Evolutionary conservation across 2,888 invertebrate species (phyloP).

Genomic region (Agonopterix subpropinquella): DNA sequence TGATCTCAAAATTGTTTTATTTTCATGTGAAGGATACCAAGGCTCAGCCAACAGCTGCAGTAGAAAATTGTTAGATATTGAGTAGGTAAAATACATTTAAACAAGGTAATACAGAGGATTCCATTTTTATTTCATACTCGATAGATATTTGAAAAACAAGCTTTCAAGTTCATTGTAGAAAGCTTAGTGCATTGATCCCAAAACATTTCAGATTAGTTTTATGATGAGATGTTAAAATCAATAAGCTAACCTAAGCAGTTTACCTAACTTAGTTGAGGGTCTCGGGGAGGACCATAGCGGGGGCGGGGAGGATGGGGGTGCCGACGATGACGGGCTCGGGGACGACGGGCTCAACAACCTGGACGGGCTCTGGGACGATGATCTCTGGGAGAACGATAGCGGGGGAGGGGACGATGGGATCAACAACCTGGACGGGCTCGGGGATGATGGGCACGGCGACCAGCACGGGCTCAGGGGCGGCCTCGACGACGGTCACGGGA

Average conservation of each 20-base stretch:
- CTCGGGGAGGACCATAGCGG: constrained; percentile 25
- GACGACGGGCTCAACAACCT: constrained; percentile 12
- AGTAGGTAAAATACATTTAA: not conserved
- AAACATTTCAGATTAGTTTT: constrained; percentile 13
- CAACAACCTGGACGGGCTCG: constrained; percentile 3
- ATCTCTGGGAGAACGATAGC: no score
- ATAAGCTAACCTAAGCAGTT: not conserved
- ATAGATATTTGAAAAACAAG: not conserved
- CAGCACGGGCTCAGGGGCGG: constrained; percentile 11
- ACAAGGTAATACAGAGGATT: not conserved
- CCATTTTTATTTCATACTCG: not conserved
- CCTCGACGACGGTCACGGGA: constrained; percentile 14
- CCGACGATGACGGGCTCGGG: constrained; percentile 15
- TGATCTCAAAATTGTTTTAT: no score
- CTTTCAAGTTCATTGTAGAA: no score
- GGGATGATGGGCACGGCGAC: constrained; percentile 5
- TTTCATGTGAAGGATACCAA: no score
- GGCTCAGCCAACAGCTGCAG: no score
- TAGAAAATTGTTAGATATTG: not conserved
- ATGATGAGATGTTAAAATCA: no score
- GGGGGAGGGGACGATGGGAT: not conserved
- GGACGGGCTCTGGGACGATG: constrained; percentile 3
- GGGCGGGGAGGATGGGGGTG: constrained; percentile 15
- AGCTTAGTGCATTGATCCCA: no score
- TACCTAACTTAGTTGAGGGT: constrained; percentile 32